These are phyloP conservation scores for Sinelater perroti DNA, from an alignment of 2,888 invertebrate genomes.

Conservation along the genomic window DNA sequence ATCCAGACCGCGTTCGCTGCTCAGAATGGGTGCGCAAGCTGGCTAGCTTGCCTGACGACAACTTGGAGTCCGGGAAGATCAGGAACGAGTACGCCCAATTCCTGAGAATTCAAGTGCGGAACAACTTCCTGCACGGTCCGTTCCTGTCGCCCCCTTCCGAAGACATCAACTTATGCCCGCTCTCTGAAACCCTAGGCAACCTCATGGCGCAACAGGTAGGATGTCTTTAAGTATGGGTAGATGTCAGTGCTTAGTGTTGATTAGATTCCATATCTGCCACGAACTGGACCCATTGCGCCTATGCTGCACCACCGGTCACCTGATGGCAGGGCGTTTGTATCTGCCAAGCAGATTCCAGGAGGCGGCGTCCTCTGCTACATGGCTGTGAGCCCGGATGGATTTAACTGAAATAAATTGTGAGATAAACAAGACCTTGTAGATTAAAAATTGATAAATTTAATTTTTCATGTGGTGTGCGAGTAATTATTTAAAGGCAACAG, in stretches of 20 bases:
- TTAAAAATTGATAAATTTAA: too few species aligned
- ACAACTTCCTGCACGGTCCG: conserved; percentile 61
- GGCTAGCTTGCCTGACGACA: conserved; percentile 59
- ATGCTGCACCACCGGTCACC: conserved; percentile 63
- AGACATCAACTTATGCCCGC: conserved; percentile 54
- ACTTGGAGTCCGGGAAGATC: conserved; percentile 59
- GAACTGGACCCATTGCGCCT: conserved; percentile 64
- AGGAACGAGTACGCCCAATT: conserved; percentile 65
- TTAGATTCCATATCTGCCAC: conserved; percentile 61
- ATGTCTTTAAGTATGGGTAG: too few species aligned
- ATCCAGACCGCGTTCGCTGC: conserved; percentile 63
- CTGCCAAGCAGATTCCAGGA: conserved; percentile 63
- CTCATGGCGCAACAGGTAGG: conserved; percentile 54
- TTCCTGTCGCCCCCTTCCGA: conserved; percentile 62
- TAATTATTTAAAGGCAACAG: too few species aligned
- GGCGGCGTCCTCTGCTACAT: conserved; percentile 66
- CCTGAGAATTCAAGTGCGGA: conserved; percentile 62
- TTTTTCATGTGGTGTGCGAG: too few species aligned
- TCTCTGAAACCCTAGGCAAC: conserved; percentile 63
- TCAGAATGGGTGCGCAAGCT: conserved; percentile 65
- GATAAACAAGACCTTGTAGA: too few species aligned
- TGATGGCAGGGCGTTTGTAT: conserved; percentile 65
- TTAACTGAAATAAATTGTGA: conserved; percentile 42
- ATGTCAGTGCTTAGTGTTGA: too few species aligned
- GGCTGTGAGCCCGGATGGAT: conserved; percentile 64